These are phyloP conservation scores for Saccostrea cuccullata DNA, from an alignment of 1,140 invertebrate genomes.

Conservation along the genomic window DNA sequence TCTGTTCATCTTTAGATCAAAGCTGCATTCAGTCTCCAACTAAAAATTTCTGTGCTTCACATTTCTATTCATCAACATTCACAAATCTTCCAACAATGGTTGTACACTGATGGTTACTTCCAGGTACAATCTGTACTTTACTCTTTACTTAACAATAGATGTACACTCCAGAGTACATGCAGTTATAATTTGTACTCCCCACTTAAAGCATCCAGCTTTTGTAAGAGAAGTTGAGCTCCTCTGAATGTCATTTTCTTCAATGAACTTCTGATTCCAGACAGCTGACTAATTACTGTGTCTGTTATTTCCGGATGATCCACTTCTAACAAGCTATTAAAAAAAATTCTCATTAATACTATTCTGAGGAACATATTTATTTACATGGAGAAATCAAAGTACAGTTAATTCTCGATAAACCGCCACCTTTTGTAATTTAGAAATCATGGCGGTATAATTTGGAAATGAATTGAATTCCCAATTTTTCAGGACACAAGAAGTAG, in stretches of 20 bases:
- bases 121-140: not conserved
- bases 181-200: slow-evolving; percentile 53
- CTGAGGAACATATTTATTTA: too few relatives aligned
- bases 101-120: not conserved
- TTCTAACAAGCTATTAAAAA: slow-evolving; percentile 73
- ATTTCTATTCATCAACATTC: too few relatives aligned
- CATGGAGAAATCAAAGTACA: not conserved
- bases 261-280: slow-evolving; percentile 68
- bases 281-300: slow-evolving; percentile 62
- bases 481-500: too few relatives aligned
- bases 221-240: slow-evolving; percentile 74
- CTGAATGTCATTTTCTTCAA: slow-evolving; percentile 76
- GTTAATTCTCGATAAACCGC: too few relatives aligned
- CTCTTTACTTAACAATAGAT: not conserved
- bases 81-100: not conserved
- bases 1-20: not conserved
- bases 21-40: not conserved
- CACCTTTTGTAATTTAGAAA: too few relatives aligned
- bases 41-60: not conserved
- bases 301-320: slow-evolving; percentile 71
- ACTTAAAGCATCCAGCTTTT: slow-evolving; percentile 67
- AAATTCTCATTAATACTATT: not conserved
- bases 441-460: too few relatives aligned
- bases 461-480: too few relatives aligned
- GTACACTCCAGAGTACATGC: not conserved